Base-by-base conservation (phyloP, 2,113 vertebrate species). In the Leptobrachium ailaonicum region DNA sequence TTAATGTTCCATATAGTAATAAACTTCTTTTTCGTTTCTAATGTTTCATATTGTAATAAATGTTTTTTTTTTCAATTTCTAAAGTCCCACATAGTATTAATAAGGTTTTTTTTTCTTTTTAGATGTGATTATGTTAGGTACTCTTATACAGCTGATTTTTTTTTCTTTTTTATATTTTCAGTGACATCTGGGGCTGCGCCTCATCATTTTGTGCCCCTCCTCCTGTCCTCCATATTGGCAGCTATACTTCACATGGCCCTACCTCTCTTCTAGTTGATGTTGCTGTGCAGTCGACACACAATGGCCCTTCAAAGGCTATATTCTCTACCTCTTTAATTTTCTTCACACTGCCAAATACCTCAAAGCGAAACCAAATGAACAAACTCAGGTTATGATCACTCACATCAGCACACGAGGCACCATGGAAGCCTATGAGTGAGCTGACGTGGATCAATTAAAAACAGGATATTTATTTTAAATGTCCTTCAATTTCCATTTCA, bases 101-200 rank as follows among this genome's bases (percentile, higher is more conserved):
- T 32, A 32, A 32, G 0, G 0, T 32, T 32, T 32, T 32, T 32
- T 32, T 32, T 32, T 32, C 0, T 32, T 32, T 32, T 32, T 32
- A 32, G 20, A 32, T 32, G 20, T 32, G 1, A 32, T 32, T 32
- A 32, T 32, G 20, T 32, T 32, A 32, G 20, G 20, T 32, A 32
- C 20, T 32, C 20, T 32, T 32, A 32, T 32, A 32, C 20, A 32
- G 20, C 20, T 32, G 20, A 32, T 32, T 32, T 32, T 32, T 42
- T 4, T 66, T 66, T 67, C 50, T 54, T 54, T 54, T 67, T n/a
- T 44, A 13, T 77, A 13, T 44, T 71, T 47, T 20, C 54, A 77
- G 76, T 47, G 2, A n/a, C 54, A 1, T 77, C 76, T 5, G 76
- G 76, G 68, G 54, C 67, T 2, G 42, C 54, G 1, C 6, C 66